Evolutionary conservation across 1,140 invertebrate species (phyloP).

Genomic region (Drosophila obscura): DNA sequence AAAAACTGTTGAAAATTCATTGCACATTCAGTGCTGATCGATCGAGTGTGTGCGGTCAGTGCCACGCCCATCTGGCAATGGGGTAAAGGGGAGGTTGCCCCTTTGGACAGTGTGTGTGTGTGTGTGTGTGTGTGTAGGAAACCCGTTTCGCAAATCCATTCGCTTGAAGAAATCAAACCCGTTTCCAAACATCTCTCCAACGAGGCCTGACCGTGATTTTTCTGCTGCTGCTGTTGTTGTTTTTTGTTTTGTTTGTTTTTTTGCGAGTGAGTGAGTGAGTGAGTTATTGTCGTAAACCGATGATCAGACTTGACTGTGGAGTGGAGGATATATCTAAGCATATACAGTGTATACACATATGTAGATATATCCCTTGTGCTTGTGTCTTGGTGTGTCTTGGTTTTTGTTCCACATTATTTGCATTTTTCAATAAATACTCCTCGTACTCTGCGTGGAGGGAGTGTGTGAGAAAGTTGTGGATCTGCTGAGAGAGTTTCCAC

Average conservation of each 20-base stretch:
- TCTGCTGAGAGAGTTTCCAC: conserved; percentile 24
- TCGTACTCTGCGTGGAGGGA: not conserved
- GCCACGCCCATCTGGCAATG: conserved; percentile 56
- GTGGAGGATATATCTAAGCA: not conserved
- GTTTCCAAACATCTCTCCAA: conserved; percentile 31
- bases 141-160: conserved; percentile 69
- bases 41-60: conserved; percentile 55
- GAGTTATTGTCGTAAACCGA: conserved; percentile 59
- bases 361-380: conserved; percentile 1
- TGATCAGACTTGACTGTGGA: conserved; percentile 38
- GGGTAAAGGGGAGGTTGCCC: conserved; percentile 24
- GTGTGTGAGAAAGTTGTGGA: conserved; percentile 29
- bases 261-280: conserved; percentile 48
- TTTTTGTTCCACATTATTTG: conserved; percentile 64
- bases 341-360: not conserved
- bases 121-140: conserved; percentile 26
- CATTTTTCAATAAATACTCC: conserved; percentile 26
- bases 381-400: conserved; percentile 16
- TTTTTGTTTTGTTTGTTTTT: conserved; percentile 30
- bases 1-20: conserved; percentile 4
- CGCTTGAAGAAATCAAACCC: conserved; percentile 34
- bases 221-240: conserved; percentile 42
- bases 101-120: conserved; percentile 10
- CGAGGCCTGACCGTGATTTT: conserved; percentile 70
- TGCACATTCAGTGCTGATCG: conserved; percentile 46